Conservation (phyloP, 53 echinoderm and acorn worm species). For the Crossaster papposus region DNA sequence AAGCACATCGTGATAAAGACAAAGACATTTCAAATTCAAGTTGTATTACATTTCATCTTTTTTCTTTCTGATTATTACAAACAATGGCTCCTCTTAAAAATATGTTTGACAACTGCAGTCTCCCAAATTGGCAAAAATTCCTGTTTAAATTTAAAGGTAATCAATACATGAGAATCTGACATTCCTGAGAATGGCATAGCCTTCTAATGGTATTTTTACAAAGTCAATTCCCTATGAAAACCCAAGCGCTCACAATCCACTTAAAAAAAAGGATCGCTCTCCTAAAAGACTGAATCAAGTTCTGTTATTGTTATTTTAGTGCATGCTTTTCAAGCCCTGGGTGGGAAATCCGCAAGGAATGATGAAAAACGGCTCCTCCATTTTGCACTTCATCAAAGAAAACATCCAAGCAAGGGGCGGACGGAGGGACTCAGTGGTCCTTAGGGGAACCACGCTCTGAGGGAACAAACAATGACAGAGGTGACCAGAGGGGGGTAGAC, state of each 20-base stretch:
- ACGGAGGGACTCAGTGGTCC: background rate
- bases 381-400: slow-evolving; percentile 32
- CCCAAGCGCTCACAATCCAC: background rate
- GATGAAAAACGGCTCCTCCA: background rate
- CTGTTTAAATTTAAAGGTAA: background rate
- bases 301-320: slow-evolving; percentile 53
- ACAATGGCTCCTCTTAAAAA: background rate
- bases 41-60: background rate
- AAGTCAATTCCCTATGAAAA: background rate
- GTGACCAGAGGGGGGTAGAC: background rate
- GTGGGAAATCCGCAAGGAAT: background rate
- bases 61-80: background rate
- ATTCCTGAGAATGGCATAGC: background rate
- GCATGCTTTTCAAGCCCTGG: background rate
- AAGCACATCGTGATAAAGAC: no score
- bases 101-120: background rate
- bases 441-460: background rate
- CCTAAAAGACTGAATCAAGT: background rate
- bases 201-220: background rate
- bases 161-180: background rate
- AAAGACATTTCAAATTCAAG: no score
- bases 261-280: background rate
- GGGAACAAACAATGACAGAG: background rate
- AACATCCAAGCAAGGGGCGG: background rate
- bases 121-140: background rate